Conservation (phyloP, 2,888 invertebrate genomes). For the Odontomyia ornata region DNA sequence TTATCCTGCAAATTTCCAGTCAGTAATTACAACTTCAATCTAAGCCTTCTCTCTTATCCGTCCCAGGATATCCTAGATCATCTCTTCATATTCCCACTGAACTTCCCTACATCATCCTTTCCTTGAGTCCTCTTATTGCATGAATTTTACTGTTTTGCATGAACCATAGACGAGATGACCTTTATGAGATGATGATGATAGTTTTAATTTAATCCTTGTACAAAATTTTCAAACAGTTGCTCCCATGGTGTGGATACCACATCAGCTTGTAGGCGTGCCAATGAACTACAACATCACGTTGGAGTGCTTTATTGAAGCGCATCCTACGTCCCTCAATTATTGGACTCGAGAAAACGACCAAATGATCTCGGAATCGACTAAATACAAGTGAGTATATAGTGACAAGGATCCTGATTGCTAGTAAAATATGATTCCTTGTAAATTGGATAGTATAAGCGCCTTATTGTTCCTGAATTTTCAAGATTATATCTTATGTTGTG, state of each 20-base stretch:
- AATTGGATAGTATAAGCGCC: background rate
- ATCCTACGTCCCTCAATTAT: slow-evolving; percentile 89
- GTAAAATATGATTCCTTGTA: background rate
- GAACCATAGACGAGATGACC: slow-evolving; percentile 12
- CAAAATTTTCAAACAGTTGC: slow-evolving; percentile 73
- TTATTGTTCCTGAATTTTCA: background rate
- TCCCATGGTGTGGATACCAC: slow-evolving; percentile 91
- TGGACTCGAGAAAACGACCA: slow-evolving; percentile 89
- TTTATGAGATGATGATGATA: slow-evolving; percentile 32
- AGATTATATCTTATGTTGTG: background rate
- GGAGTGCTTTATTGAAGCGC: slow-evolving; percentile 90
- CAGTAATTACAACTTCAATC: slow-evolving; percentile 36
- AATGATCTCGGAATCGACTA: slow-evolving; percentile 86
- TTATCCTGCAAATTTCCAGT: slow-evolving; percentile 30
- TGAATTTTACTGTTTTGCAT: background rate
- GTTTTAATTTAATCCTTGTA: slow-evolving; percentile 36
- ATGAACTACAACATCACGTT: slow-evolving; percentile 83
- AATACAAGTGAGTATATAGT: slow-evolving; percentile 70
- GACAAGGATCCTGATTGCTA: slow-evolving; percentile 20
- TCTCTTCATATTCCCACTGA: no score
- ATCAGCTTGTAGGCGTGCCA: slow-evolving; percentile 88
- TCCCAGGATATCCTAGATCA: no score
- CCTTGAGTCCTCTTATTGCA: slow-evolving; percentile 1
- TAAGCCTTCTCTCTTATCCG: slow-evolving; percentile 10
- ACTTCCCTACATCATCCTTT: background rate